Evolutionary conservation across 2,113 vertebrate species (phyloP).

Genomic region (Myrmophylax atrothorax): DNA sequence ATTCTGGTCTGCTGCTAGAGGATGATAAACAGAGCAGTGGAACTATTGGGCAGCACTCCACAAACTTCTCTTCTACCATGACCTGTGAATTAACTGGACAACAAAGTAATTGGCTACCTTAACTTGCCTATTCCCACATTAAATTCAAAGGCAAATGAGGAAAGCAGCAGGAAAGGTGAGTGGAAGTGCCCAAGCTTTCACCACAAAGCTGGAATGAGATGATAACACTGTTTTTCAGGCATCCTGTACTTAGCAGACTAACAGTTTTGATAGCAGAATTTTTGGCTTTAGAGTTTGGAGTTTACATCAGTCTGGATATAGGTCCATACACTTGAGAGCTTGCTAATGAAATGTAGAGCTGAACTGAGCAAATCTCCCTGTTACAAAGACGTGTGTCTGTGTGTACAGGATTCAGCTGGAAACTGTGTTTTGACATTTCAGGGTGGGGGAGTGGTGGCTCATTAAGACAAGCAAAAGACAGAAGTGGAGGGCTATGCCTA

Average conservation of each 20-base stretch:
- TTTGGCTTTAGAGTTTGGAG: neutral
- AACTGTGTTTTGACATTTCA: neutral
- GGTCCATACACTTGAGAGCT: neutral
- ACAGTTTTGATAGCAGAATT: neutral
- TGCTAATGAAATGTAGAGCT: neutral
- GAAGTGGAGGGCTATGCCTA: neutral
- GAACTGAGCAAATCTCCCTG: neutral
- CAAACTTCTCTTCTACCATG: neutral
- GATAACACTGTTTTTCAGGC: neutral
- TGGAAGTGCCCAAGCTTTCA: neutral
- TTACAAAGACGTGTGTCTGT: neutral
- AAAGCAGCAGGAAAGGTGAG: neutral
- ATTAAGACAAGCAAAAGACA: neutral
- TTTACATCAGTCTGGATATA: neutral
- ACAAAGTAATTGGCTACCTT: neutral
- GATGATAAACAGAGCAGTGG: neutral
- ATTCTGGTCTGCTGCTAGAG: neutral
- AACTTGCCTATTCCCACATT: neutral
- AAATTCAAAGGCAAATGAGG: neutral
- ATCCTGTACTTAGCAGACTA: neutral
- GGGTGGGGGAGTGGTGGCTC: too few relatives aligned
- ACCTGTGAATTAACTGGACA: neutral
- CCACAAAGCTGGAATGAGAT: neutral
- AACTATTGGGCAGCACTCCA: neutral
- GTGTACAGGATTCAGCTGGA: neutral